Percentiles rank a stretch among this genome's conserved stretches.
Conservation (phyloP, 1,140 invertebrate genomes). For the Plectrocnemia conspersa region DNA sequence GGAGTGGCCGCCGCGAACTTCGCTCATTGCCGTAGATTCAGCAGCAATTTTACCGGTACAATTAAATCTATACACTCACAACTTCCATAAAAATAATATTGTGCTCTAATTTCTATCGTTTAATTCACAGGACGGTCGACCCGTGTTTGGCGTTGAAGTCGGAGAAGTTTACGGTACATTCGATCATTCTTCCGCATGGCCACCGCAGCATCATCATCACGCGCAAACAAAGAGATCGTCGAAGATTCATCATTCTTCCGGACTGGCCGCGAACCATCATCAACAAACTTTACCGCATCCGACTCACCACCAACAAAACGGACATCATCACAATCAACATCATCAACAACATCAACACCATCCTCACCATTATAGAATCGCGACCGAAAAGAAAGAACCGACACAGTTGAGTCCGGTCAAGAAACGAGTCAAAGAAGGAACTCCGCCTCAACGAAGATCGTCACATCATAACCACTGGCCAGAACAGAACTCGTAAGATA, state of each 20-base stretch:
- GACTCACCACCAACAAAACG: conserved; percentile 11
- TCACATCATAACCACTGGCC: conserved; percentile 46
- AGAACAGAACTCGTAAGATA: conserved; percentile 35
- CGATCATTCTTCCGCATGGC: conserved; percentile 52
- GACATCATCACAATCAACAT: conserved; percentile 24
- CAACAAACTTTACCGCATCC: conserved; percentile 31
- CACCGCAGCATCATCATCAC: conserved; percentile 50
- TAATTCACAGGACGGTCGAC: conserved; percentile 53
- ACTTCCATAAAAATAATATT: background rate
- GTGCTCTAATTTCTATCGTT: background rate
- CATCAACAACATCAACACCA: conserved; percentile 24
- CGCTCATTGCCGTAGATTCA: conserved; percentile 32
- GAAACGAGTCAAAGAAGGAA: conserved; percentile 95
- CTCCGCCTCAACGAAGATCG: conserved; percentile 68
- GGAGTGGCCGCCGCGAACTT: conserved; percentile 29
- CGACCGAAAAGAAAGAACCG: conserved; percentile 78
- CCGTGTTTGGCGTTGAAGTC: conserved; percentile 62
- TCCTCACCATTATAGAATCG: conserved; percentile 49
- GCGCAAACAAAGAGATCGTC: conserved; percentile 31
- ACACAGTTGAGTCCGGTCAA: conserved; percentile 94
- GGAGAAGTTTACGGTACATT: conserved; percentile 51
- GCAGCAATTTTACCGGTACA: conserved; percentile 33
- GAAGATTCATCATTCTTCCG: conserved; percentile 29
- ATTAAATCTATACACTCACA: conserved; percentile 13
- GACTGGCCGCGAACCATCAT: conserved; percentile 43